Conservation (phyloP, 2,888 invertebrate species). For the Abrostola tripartita region DNA sequence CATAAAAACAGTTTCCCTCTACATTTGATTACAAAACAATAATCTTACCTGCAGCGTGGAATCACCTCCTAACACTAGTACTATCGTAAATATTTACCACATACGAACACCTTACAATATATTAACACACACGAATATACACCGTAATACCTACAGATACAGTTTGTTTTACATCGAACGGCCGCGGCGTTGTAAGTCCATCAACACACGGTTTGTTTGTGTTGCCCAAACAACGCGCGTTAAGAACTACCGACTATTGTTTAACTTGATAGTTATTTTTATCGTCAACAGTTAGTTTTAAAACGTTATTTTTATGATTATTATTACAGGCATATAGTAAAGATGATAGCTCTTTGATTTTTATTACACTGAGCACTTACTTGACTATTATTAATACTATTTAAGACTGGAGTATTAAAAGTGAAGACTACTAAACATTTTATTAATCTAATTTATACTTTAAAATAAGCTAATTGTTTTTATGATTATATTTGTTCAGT, state of each 20-base stretch:
- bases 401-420: conserved; percentile 3
- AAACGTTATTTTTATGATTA: conserved; percentile 64
- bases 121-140: conserved; percentile 49
- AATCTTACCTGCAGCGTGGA: conserved; percentile 60
- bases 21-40: conserved; percentile 52
- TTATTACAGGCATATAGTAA: conserved; percentile 44
- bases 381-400: neutral
- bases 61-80: conserved; percentile 54
- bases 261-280: conserved; percentile 74
- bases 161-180: conserved; percentile 38
- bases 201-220: conserved; percentile 60
- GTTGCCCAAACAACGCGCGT: conserved; percentile 61
- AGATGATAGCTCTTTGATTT: conserved; percentile 34
- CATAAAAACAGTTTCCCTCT: neutral
- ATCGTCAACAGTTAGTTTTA: conserved; percentile 54
- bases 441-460: conserved; percentile 9
- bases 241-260: conserved; percentile 69
- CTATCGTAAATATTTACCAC: conserved; percentile 67
- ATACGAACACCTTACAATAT: conserved; percentile 65
- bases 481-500: conserved; percentile 30
- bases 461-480: conserved; percentile 15
- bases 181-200: conserved; percentile 57
- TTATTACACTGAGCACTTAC: conserved; percentile 16
- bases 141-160: conserved; percentile 39
- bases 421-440: conserved; percentile 16